Evolutionary conservation across 92 coral and sea anemone species (phyloP).

Genomic region (Actinostola sp.): DNA sequence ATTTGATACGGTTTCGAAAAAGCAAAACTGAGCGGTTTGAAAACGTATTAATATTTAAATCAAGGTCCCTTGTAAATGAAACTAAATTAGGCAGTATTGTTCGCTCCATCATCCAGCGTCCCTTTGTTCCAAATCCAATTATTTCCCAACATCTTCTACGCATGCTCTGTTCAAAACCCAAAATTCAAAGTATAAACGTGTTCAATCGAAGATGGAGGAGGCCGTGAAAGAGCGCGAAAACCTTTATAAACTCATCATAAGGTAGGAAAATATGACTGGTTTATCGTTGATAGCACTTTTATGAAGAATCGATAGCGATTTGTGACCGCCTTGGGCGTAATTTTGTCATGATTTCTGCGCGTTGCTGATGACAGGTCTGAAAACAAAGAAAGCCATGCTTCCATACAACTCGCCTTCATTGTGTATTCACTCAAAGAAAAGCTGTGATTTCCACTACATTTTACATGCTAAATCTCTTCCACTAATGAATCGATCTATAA

Average conservation of each 20-base stretch:
- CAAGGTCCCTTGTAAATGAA: too few relatives aligned
- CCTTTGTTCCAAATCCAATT: background rate
- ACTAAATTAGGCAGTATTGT: background rate
- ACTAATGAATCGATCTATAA: too few relatives aligned
- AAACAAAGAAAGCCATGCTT: conserved; percentile 22
- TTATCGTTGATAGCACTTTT: background rate
- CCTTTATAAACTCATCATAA: conserved; percentile 90
- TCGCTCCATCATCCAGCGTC: background rate
- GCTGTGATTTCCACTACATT: background rate
- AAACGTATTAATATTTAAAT: too few relatives aligned
- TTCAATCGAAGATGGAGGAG: conserved; percentile 69
- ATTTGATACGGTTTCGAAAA: too few relatives aligned
- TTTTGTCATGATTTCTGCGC: background rate
- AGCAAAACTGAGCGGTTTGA: too few relatives aligned
- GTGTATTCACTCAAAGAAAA: background rate
- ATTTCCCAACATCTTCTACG: background rate
- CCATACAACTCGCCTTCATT: background rate
- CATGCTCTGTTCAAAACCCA: conserved; percentile 5
- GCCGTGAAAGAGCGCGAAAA: conserved; percentile 87
- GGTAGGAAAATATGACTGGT: conserved; percentile 47
- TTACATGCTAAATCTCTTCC: background rate
- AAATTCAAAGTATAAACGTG: conserved; percentile 2
- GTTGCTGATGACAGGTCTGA: conserved; percentile 17
- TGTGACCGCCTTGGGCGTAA: background rate
- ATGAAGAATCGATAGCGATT: background rate